Evolutionary conservation across 2,888 invertebrate species (phyloP), one percentile per base, ranked within the genome.

Genomic region (Xanthia icteritia): DNA sequence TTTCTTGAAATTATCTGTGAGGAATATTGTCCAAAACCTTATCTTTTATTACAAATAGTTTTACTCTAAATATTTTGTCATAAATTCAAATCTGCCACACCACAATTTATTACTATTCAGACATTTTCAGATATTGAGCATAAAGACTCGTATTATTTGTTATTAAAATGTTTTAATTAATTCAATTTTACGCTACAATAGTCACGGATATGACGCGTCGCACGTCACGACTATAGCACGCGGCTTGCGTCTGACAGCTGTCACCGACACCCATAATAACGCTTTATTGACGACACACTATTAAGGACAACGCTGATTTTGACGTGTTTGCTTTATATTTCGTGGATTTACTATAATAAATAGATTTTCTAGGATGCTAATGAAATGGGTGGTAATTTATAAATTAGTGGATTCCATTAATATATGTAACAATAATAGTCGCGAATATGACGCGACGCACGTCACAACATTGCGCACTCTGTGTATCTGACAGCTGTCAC

Each of bases 401-500:
- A 5, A 58, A 51, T 51, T 51, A 51, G 8, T 51, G 20, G 20
- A 51, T 51, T 17, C 15, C 17, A 17, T 48, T 48, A 17, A 45
- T 15, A 13, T 17, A 5, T 1, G 8, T 42, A n/a, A 27, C 31
- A 23, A 75, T 9, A 54, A 27, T 76, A 45, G 20, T n/a, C n/a
- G 4, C 36, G 13, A 31, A 48, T 23, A 17, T 42, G 48, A 58
- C 17, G 15, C 56, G 23, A 27, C 15, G 23, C 39, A 75, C 73
- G 83, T 69, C 64, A 68, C 51, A 51, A 27, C 39, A 60, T 54
- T 51, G n/a, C 45, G 42, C 11, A 6, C 58, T 23, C 5, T 31
- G 5, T 68, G 76, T 13, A 17, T 23, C 9, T 82, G 82, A 75
- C 76, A 79, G 82, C 68, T 82, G 76, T 82, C 82, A 82, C 9